Conservation (phyloP, 2,113 vertebrate species). For the Ictalurus punctatus region DNA sequence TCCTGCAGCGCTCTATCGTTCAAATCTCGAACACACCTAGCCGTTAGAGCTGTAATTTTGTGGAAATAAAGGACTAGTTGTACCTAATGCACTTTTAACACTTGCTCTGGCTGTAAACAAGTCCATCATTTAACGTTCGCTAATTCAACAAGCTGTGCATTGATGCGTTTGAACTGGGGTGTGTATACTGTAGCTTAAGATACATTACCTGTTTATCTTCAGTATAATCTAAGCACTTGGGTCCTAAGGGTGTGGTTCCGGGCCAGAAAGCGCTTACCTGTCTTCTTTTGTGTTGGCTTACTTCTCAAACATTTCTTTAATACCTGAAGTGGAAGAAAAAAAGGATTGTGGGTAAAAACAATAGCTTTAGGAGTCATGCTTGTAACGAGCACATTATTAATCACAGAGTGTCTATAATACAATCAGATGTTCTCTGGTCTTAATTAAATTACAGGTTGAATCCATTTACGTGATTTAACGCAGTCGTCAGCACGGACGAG, state of each 20-base stretch:
- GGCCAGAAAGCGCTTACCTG: not conserved
- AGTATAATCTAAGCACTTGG: not conserved
- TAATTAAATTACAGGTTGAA: constrained; percentile 56
- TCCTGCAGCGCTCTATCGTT: not conserved
- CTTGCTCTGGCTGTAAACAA: not conserved
- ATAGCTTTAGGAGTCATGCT: not conserved
- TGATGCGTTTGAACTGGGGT: not conserved
- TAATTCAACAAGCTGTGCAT: not conserved
- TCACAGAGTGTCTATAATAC: constrained; percentile 39
- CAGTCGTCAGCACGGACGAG: constrained; percentile 32
- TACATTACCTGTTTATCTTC: not conserved
- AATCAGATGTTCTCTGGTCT: constrained; percentile 56
- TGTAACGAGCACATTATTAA: constrained; percentile 21
- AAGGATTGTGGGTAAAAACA: not conserved
- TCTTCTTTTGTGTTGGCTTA: not conserved
- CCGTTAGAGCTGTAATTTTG: not conserved
- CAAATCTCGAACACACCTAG: not conserved
- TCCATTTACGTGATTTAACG: constrained; percentile 61
- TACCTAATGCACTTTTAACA: not conserved
- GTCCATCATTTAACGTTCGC: not conserved
- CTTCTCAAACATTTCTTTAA: not conserved
- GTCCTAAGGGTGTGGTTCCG: not conserved
- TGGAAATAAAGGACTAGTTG: not conserved
- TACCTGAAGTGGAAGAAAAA: not conserved
- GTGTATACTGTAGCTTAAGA: not conserved